Base-by-base conservation (phyloP, 30 jellyfish, hydroid and myxozoan genomes). In the Cassiopea andromeda region DNA sequence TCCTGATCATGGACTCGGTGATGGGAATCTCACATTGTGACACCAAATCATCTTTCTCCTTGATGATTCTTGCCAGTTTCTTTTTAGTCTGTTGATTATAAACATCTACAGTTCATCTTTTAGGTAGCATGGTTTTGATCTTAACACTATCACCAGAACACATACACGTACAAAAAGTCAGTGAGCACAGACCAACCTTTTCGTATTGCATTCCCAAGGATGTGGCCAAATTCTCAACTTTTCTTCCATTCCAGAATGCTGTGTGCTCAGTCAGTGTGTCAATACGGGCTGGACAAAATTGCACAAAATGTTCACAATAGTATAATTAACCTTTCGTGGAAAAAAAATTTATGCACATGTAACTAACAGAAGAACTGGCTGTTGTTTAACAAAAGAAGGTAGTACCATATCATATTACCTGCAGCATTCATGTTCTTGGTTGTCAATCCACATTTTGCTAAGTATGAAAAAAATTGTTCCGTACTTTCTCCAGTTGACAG, bases 361-460 rank as follows among this genome's bases (percentile, higher is more conserved):
- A 9, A 50, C 5, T 2, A 50, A 50, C 64, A 50, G 64, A 50
- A 50, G 64, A 50, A 50, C 9, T 2, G 64, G 9, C 64, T 2
- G 64, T 50, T 50, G 64, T 50, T 2, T 50, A 50, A 50, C 9
- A 50, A 50, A 50, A 50, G 9, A 9, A 9, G 64, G 64, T 5
- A 9, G 5, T 50, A 9, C n/a, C n/a, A 50, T 50, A 5, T 2
- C 9, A 50, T 2, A 50, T 59, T 46, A 77, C 86, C 86, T 77
- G 86, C 48, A 49, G 86, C 86, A 46, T 50, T 50, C 86, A 77
- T 61, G 43, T 71, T 84, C 92, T 70, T 84, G n/a, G 85, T 70
- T n/a, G 73, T 85, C 46, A 85, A n/a, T 46, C 93, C 93, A 85
- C 93, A 85, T 85, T 85, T 85, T 16, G 93, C 87, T 18, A 85